Conservation (phyloP, 2,888 invertebrate species). For the Drosophila quinaria region DNA sequence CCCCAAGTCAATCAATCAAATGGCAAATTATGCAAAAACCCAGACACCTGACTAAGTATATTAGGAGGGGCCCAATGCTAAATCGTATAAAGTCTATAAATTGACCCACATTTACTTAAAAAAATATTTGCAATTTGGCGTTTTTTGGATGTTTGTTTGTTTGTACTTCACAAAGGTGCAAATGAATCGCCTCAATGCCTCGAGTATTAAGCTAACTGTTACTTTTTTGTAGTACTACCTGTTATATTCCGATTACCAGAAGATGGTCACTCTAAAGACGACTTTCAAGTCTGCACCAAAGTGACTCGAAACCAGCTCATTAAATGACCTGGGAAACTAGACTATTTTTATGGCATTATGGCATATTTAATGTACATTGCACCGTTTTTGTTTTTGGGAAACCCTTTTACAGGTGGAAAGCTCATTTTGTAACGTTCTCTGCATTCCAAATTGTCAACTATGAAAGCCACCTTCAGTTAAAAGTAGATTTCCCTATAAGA, state of each 20-base stretch:
- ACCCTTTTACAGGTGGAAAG: slow-evolving; percentile 30
- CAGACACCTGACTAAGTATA: slow-evolving; percentile 31
- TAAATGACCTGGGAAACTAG: slow-evolving; percentile 33
- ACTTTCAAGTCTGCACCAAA: slow-evolving; percentile 35
- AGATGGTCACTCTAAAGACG: slow-evolving; percentile 42
- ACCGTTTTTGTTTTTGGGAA: slow-evolving; percentile 24
- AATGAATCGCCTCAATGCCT: slow-evolving; percentile 67
- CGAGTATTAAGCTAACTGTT: slow-evolving; percentile 40
- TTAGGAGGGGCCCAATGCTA: slow-evolving; percentile 16
- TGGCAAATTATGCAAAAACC: slow-evolving; percentile 65
- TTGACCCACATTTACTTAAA: slow-evolving; percentile 46
- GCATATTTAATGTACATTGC: slow-evolving; percentile 29
- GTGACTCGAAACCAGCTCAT: slow-evolving; percentile 30
- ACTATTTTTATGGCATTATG: slow-evolving; percentile 29
- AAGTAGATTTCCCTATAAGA: background rate
- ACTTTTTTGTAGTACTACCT: slow-evolving; percentile 44
- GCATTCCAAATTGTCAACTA: slow-evolving; percentile 16
- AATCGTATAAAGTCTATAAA: slow-evolving; percentile 20
- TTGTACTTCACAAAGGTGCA: slow-evolving; percentile 38
- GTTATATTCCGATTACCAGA: slow-evolving; percentile 23
- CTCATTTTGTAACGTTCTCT: slow-evolving; percentile 30
- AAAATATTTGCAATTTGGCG: slow-evolving; percentile 29
- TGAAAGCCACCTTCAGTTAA: slow-evolving; percentile 30
- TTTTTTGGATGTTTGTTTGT: slow-evolving; percentile 4
- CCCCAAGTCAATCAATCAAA: slow-evolving; percentile 68